Base-by-base conservation (phyloP, 2,888 invertebrate genomes). In the Calliscelio sp. region DNA sequence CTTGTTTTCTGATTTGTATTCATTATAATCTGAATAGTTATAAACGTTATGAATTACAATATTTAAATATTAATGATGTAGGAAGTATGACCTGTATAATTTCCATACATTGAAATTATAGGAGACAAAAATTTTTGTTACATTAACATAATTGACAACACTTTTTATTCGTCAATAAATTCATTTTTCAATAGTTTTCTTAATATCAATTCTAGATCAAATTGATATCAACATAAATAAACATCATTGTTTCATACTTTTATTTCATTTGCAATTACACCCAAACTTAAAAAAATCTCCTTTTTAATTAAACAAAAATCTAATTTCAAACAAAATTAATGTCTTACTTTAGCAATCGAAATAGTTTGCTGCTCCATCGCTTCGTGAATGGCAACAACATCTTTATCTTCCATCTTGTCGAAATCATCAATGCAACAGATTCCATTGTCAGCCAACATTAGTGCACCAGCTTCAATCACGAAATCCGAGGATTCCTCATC, bases 311-410 rank as follows among this genome's bases (percentile, higher is more conserved):
- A n/a, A n/a, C n/a, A n/a, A n/a, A n/a, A n/a, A n/a, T n/a, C n/a
- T n/a, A n/a, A n/a, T n/a, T n/a, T n/a, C n/a, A n/a, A n/a, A n/a
- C n/a, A n/a, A n/a, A n/a, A n/a, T n/a, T n/a, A n/a, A n/a, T n/a
- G n/a, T n/a, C n/a, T n/a, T n/a, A n/a, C n/a, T n/a, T n/a, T n/a
- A 1, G 99, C 99, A 88, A 99, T 99, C 0, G 99, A 99, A 90
- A 99, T 99, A 2, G 99, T 99, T 94, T 99, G 99, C 91, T 99
- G 99, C 92, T 99, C 99, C 99, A 99, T 99, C 24, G 99, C 99
- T 94, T 99, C 99, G 93, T 99, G 99, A 91, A 99, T 99, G 49
- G 99, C 99, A 8, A 99, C 99, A 86, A 99, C 95, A 93, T 99
- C 99, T 92, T 99, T 99, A 93, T 99, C 99, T 71, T 98, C 95